Conservation (phyloP, 2,797 vertebrate genomes). For the Crocodylus rhombifer region DNA sequence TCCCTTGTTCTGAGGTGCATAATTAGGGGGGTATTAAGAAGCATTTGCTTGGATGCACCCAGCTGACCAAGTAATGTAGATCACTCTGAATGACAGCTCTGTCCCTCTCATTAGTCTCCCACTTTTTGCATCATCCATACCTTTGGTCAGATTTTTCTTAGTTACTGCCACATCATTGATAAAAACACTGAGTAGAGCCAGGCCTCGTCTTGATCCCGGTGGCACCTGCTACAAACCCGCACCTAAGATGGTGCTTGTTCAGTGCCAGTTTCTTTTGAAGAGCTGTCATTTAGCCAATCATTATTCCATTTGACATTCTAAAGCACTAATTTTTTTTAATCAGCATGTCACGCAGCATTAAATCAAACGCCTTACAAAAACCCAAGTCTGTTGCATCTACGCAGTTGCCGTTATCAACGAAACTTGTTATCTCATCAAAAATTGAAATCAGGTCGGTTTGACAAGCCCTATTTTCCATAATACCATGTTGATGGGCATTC, state of each 20-base stretch:
- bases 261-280: neutral
- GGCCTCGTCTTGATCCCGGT: neutral
- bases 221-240: neutral
- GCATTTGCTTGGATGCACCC: neutral
- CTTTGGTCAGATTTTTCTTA: neutral
- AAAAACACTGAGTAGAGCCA: fast-evolving
- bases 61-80: neutral
- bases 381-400: neutral
- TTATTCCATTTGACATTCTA: constrained; percentile 12
- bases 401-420: neutral
- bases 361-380: neutral
- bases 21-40: too few species aligned
- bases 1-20: neutral
- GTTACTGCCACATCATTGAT: neutral
- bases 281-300: neutral
- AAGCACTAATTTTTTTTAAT: neutral
- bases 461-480: neutral
- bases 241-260: neutral
- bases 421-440: constrained; percentile 27
- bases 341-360: neutral
- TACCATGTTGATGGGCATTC: constrained; percentile 14
- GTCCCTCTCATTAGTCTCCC: neutral
- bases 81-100: neutral
- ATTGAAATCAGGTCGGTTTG: constrained; percentile 1
- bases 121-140: neutral